Base-by-base conservation (phyloP, 1,140 invertebrate genomes). In the Argopecten irradians region DNA sequence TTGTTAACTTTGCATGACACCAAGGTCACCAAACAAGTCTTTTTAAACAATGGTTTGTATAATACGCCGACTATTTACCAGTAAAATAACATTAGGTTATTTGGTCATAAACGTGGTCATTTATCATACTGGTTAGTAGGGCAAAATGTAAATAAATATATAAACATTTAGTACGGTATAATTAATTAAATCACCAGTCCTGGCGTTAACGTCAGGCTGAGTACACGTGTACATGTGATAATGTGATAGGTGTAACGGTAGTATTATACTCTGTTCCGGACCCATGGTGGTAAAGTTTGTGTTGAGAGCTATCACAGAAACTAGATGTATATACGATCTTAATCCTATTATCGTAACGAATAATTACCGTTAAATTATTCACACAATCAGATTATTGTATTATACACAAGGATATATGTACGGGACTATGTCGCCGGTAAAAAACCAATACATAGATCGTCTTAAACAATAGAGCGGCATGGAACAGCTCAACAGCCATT, bases 381-480 rank as follows among this genome's bases (percentile, higher is more conserved):
- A 71, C 55, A 71, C 55, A 28, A 71, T 71, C 55, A 71, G 55
- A 71, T 71, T 71, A 71, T 71, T 28, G 22, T 71, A 71, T 71
- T 71, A 28, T 71, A 71, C 13, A 71, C 55, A n/a, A 16, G 22
- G 55, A 71, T 71, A 71, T 28, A 71, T 7, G 55, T 71, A 11
- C 16, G 55, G 22, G 8, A 71, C 16, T 71, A 28, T 71, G n/a
- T 28, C 55, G n/a, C 11, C n/a, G 5, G 16, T 28, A 71, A 71
- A n/a, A n/a, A 28, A 71, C 55, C 55, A 71, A 71, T 71, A 71
- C 1, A 1, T n/a, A 8, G 55, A 28, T 16, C 55, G 55, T 71
- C 55, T 71, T 71, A 71, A 28, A 71, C 55, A 71, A 71, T 28
- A 28, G 22, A 71, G 55, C 55, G n/a, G 55, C 28, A 71, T 71